Evolutionary conservation across 92 coral and sea anemone genomes (phyloP).

Genomic region (Porites cylindrica): DNA sequence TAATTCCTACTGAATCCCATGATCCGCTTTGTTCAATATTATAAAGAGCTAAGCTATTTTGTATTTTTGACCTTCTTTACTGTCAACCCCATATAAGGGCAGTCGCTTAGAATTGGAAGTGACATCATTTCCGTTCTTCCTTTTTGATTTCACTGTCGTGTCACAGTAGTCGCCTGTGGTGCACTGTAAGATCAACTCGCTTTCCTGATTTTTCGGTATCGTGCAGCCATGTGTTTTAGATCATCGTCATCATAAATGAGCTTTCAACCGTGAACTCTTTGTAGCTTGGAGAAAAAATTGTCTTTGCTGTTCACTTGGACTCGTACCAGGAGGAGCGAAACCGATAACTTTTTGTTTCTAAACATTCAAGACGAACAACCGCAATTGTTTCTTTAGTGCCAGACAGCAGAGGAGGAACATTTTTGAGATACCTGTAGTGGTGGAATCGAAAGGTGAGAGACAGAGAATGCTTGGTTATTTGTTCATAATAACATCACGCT

Average conservation of each 20-base stretch:
- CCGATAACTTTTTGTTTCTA: neutral
- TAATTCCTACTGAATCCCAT: too few species aligned
- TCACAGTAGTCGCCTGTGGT: neutral
- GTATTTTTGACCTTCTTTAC: neutral
- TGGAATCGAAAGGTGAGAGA: constrained; percentile 15
- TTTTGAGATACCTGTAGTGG: neutral
- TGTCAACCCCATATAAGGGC: constrained; percentile 4
- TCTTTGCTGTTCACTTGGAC: neutral
- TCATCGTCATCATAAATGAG: neutral
- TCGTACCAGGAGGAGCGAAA: neutral
- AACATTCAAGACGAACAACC: neutral
- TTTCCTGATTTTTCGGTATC: too few species aligned
- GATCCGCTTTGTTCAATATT: neutral
- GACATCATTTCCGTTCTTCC: constrained; percentile 34
- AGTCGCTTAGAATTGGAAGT: constrained; percentile 5
- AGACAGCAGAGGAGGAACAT: neutral
- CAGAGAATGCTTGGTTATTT: neutral
- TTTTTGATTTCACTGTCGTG: neutral
- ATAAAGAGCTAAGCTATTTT: neutral
- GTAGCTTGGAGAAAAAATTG: neutral
- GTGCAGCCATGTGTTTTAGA: neutral
- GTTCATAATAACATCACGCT: neutral
- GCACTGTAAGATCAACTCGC: neutral
- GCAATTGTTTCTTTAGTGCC: neutral
- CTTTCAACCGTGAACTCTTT: constrained; percentile 9